Evolutionary conservation across 2,888 invertebrate genomes (phyloP).

Genomic region (Cantharis flavilabris): DNA sequence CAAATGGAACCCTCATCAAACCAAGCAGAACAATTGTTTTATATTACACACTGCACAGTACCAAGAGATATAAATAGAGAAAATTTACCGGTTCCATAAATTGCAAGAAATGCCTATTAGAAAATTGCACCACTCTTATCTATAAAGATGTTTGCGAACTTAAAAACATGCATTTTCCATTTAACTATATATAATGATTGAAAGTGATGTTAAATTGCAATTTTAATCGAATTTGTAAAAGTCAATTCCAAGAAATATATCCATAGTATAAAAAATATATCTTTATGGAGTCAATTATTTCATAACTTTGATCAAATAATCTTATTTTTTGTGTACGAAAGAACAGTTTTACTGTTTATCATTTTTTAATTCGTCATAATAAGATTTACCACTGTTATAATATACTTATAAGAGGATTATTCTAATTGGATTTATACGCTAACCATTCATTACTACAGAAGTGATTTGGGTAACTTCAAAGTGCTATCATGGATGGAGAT

Average conservation of each 20-base stretch:
- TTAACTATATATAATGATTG: background rate
- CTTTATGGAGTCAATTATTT: background rate
- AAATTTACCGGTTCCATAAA: background rate
- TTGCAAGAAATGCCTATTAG: background rate
- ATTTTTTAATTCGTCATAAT: background rate
- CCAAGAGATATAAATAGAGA: background rate
- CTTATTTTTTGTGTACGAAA: too few species aligned
- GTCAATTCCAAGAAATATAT: background rate
- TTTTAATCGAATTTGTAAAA: background rate
- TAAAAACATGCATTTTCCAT: background rate
- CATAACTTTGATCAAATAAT: background rate
- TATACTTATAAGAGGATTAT: background rate
- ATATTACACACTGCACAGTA: background rate
- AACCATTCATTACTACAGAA: background rate
- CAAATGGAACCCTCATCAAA: background rate
- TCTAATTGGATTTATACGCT: background rate
- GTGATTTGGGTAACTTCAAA: background rate
- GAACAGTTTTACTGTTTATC: too few species aligned
- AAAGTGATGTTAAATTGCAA: background rate
- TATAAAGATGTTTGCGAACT: background rate
- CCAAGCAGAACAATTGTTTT: background rate
- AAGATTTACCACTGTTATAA: background rate
- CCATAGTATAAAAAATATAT: too few species aligned
- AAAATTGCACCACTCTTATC: background rate
- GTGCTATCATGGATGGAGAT: background rate